These are phyloP conservation scores for Clusia tigrina DNA, from an alignment of 2,888 invertebrate species.

Conservation along the genomic window DNA sequence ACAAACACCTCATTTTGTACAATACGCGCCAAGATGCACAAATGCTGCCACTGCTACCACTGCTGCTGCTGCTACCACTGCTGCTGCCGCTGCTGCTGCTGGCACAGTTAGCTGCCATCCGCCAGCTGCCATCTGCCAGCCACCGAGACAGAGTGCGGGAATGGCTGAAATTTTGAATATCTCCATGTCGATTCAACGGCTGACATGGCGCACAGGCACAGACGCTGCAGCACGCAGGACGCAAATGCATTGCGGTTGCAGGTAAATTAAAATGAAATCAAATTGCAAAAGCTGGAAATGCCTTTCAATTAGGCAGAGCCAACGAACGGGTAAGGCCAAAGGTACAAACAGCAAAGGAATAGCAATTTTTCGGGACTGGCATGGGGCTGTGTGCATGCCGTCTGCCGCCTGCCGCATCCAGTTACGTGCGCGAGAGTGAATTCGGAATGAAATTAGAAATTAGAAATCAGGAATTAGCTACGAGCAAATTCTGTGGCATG, in stretches of 20 bases:
- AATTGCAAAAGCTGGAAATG: neutral
- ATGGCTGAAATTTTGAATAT: neutral
- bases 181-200: neutral
- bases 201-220: neutral
- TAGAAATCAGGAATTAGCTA: no score
- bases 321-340: no score
- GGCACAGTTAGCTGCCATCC: neutral
- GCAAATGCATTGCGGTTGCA: neutral
- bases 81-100: neutral
- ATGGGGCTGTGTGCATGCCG: no score
- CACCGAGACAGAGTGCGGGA: no score
- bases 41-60: no score
- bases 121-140: neutral
- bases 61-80: neutral
- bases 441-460: no score
- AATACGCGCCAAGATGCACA: neutral
- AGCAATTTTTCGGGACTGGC: neutral
- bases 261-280: neutral
- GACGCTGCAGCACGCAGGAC: neutral
- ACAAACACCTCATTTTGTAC: neutral
- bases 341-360: neutral
- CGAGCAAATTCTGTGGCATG: neutral
- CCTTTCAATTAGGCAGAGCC: neutral
- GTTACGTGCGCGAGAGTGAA: no score
- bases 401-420: no score